A percentile compares a stretch with the other conserved stretches of the same genome.
phyloP scores from a whole-genome alignment of 2,888 invertebrate species.

The Syrista parreyssii region DNA sequence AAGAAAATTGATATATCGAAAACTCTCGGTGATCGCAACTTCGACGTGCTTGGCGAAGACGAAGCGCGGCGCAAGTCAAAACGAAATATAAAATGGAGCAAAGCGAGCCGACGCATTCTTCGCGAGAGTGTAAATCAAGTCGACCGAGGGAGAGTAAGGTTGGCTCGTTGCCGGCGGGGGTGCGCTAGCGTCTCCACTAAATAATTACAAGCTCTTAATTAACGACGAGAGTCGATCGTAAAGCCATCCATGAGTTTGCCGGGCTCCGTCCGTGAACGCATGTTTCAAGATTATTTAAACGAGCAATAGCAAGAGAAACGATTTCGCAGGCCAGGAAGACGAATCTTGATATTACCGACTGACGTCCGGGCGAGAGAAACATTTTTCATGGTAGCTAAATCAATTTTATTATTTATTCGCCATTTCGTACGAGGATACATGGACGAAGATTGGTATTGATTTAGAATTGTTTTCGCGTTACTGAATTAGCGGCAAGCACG shows the following conservation, averaged over 20 bases:
- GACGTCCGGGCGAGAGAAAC: not conserved
- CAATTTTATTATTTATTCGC: not conserved
- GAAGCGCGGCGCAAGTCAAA: constrained; percentile 26
- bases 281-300: constrained; percentile 63
- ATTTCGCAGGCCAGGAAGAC: not conserved
- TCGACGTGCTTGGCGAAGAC: not conserved
- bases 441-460: not conserved
- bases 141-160: constrained; percentile 34
- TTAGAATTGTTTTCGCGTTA: not conserved
- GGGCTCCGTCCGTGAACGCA: constrained; percentile 53
- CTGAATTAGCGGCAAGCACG: constrained; percentile 22
- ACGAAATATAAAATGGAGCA: constrained; percentile 25
- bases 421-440: not conserved
- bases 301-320: constrained; percentile 47
- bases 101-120: constrained; percentile 38
- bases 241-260: constrained; percentile 60
- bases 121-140: constrained; percentile 56
- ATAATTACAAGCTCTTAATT: constrained; percentile 66
- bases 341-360: not conserved
- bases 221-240: constrained; percentile 64
- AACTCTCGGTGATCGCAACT: not conserved
- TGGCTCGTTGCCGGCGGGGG: constrained; percentile 61
- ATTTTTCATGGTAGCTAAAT: not conserved
- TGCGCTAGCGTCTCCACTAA: constrained; percentile 64
- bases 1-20: not conserved